Percentiles rank a stretch among this genome's conserved stretches.
Conservation (phyloP, 1,140 invertebrate species). For the Caligus rogercresseyi region DNA sequence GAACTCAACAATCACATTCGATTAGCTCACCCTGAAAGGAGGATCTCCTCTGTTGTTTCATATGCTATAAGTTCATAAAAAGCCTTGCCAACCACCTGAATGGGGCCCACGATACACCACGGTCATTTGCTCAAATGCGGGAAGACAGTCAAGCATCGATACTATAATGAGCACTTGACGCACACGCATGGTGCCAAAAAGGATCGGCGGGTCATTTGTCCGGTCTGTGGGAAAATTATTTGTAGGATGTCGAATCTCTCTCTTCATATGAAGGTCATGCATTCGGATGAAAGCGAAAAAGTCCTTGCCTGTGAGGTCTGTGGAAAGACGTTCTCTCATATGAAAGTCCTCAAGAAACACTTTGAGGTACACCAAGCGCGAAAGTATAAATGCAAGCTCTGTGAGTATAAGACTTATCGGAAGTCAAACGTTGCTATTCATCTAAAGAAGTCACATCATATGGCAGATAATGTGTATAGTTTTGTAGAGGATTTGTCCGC, state of each 20-base stretch:
- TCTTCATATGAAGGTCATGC: not conserved
- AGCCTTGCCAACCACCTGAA: not conserved
- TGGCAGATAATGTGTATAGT: not conserved
- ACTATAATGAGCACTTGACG: not conserved
- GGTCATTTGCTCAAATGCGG: not conserved
- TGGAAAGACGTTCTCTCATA: not conserved
- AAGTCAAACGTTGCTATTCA: not conserved
- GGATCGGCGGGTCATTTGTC: not conserved
- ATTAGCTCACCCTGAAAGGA: not conserved
- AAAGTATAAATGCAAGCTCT: not conserved
- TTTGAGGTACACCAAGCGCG: not conserved
- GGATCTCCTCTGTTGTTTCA: not conserved
- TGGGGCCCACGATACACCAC: not conserved
- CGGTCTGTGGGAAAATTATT: not conserved
- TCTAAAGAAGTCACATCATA: not conserved
- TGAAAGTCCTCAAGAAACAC: not conserved
- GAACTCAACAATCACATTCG: not conserved
- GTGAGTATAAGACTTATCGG: not conserved
- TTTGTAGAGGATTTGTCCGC: not conserved
- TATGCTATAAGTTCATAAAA: not conserved
- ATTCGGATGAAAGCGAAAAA: not conserved
- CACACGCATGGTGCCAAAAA: not conserved
- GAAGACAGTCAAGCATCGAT: not conserved
- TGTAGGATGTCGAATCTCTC: not conserved
- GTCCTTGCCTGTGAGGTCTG: not conserved